Evolutionary conservation across 2,113 vertebrate species (phyloP), one percentile per base, ranked within the genome.

Genomic region (Indicator indicator): DNA sequence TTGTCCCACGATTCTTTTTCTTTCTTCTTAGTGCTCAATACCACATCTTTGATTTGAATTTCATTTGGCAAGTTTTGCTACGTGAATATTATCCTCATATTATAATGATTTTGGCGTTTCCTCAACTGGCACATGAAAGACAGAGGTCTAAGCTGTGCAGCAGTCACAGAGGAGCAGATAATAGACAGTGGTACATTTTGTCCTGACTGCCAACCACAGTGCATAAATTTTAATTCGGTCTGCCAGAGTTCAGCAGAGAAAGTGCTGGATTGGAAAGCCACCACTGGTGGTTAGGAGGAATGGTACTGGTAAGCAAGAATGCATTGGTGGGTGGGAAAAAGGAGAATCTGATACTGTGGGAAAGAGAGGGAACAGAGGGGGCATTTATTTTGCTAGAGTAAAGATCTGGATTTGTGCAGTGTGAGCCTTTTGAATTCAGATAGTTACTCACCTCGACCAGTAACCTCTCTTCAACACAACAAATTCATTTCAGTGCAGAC

Each of bases 181-280:
- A 94, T 2, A 90, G 88, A 75, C 67, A 58, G 33, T 42, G 83
- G 91, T 71, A 95, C 96, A 90, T 91, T 93, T 64, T 96, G 95
- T 95, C 62, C 93, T 88, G 89, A 86, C 75, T 62, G 54, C 59
- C 59, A 83, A 88, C 76, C 91, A 94, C 44, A n/a, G 55, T 50
- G 62, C 79, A 89, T 95, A 74, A 94, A 94, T 95, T 95, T 95
- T 95, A 88, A 89, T 30, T 70, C 21, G n/a, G 65, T n/a, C 87
- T 94, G 82, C 36, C 72, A 67, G 76, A 81, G 88, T 44, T 74
- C 85, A 90, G 65, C 76, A 80, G 73, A 55, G 83, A 94, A 91
- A 89, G 60, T 23, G 69, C 75, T 56, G 10, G 87, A 81, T 1
- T 88, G 82, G 76, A 80, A 90, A 90, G 62, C 16, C 62, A 42